Base-by-base conservation (phyloP, 2,888 invertebrate species). In the Drosophila acutilabella region DNA sequence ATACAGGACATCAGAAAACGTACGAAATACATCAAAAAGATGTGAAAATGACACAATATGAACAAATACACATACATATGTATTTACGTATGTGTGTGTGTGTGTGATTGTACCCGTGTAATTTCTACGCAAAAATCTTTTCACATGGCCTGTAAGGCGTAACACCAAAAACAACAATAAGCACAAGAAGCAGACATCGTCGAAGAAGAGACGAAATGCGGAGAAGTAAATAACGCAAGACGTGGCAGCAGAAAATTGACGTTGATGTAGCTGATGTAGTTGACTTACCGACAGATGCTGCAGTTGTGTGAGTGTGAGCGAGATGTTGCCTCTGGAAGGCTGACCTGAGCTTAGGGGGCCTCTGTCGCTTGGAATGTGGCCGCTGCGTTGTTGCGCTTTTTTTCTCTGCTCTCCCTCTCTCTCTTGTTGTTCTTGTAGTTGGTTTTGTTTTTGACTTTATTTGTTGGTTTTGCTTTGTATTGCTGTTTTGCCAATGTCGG, bases 191-290 rank as follows among this genome's bases (percentile, higher is more conserved):
- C 10, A 14, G n/a, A 16, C 36, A 11, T 11, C 3, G 36, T 11
- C 11, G 36, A 10, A 18, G 14, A 8, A n/a, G 7, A 38, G 26
- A 18, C 47, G 8, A 58, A 50, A 8, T 11, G 38, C 20, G 20
- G 26, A n/a, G 50, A 51, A 51, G 51, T 23, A 52, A 60, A 61
- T 48, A 52, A 56, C 53, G 38, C 41, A 64, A 74, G 71, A 77
- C 52, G 59, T 54, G 71, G 71, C 65, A 54, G 44, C 47, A 64
- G 38, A 68, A 78, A 75, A 75, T 73, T 73, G 64, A 66, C 62
- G 75, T 80, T 77, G 70, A 74, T 62, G 75, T 76, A 79, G 79
- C 75, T 80, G 71, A 77, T 62, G 75, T 76, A 79, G 79, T 79
- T 80, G 71, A 77, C 80, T 75, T 77, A 77, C 80, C 80, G 64